phyloP scores from a whole-genome alignment of 2,797 vertebrate species.

The Remorina albescens region DNA sequence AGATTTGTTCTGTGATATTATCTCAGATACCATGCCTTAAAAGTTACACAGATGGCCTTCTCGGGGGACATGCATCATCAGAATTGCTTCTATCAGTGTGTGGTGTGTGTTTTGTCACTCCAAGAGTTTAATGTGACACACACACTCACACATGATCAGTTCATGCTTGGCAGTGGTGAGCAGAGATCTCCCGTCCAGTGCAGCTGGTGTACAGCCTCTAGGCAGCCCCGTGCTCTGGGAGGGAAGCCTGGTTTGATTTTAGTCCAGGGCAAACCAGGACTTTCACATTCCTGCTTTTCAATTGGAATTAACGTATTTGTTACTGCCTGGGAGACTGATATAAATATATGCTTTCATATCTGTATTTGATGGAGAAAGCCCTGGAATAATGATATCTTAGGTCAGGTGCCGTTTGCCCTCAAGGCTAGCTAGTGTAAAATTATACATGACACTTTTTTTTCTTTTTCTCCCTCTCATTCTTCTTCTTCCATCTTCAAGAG shows the following conservation, averaged over 20 bases:
- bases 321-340: slow-evolving; percentile 62
- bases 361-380: slow-evolving; percentile 45
- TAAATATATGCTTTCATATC: slow-evolving; percentile 70
- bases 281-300: slow-evolving; percentile 78
- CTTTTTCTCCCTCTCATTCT: slow-evolving; percentile 49
- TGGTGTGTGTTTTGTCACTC: slow-evolving; percentile 57
- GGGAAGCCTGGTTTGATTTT: slow-evolving; percentile 75
- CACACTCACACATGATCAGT: slow-evolving; percentile 35
- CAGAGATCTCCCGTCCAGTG: slow-evolving; percentile 61
- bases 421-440: slow-evolving; percentile 58
- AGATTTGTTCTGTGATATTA: slow-evolving; percentile 55
- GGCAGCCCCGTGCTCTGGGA: slow-evolving; percentile 61
- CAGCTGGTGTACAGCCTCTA: slow-evolving; percentile 75
- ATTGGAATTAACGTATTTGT: slow-evolving; percentile 71
- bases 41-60: slow-evolving; percentile 48
- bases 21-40: slow-evolving; percentile 42
- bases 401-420: slow-evolving; percentile 58
- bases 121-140: slow-evolving; percentile 55
- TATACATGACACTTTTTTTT: slow-evolving; percentile 63
- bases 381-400: slow-evolving; percentile 58
- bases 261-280: slow-evolving; percentile 69
- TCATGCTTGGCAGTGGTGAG: slow-evolving; percentile 64
- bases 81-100: slow-evolving; percentile 17
- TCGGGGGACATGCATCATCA: slow-evolving; percentile 40
- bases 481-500: slow-evolving; percentile 56